A percentile compares a stretch with the other conserved stretches of the same genome.
Conservation (phyloP, 2,797 vertebrate species). For the Semotilus atromaculatus region DNA sequence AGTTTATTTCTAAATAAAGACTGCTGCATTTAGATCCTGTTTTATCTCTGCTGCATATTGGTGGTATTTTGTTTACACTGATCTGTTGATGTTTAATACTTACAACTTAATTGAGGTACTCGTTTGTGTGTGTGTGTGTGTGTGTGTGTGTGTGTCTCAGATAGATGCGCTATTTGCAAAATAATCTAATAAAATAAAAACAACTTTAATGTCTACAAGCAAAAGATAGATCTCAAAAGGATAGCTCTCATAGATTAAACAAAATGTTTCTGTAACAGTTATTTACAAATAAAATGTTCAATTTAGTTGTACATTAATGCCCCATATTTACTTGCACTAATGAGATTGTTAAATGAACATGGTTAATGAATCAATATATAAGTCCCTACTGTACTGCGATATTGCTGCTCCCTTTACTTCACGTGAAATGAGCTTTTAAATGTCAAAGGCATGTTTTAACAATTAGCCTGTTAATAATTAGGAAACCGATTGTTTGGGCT, state of each 20-base stretch:
- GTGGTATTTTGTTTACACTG: no score
- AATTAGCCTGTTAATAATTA: constrained; percentile 49
- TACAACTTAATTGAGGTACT: not conserved
- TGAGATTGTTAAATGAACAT: not conserved
- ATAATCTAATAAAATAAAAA: not conserved
- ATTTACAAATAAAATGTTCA: not conserved
- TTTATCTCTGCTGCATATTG: no score
- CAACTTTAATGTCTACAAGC: not conserved
- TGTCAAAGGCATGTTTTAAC: constrained; percentile 42
- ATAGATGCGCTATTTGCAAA: not conserved
- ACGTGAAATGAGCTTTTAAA: constrained; percentile 33
- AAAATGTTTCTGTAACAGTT: not conserved
- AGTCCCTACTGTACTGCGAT: not conserved
- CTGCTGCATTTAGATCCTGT: no score
- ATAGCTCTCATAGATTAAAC: not conserved
- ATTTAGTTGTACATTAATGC: not conserved
- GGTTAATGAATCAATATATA: constrained; percentile 20
- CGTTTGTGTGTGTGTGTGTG: not conserved
- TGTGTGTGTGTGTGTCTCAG: not conserved
- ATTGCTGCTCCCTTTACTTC: constrained; percentile 14
- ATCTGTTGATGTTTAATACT: no score
- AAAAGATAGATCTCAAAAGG: not conserved
- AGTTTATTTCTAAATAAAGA: no score
- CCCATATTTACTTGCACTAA: not conserved
- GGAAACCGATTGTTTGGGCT: constrained; percentile 29